Percentiles rank a stretch among this genome's conserved stretches.
Evolutionary conservation across 1,140 invertebrate genomes (phyloP).

Genomic region (Habropoda laboriosa): DNA sequence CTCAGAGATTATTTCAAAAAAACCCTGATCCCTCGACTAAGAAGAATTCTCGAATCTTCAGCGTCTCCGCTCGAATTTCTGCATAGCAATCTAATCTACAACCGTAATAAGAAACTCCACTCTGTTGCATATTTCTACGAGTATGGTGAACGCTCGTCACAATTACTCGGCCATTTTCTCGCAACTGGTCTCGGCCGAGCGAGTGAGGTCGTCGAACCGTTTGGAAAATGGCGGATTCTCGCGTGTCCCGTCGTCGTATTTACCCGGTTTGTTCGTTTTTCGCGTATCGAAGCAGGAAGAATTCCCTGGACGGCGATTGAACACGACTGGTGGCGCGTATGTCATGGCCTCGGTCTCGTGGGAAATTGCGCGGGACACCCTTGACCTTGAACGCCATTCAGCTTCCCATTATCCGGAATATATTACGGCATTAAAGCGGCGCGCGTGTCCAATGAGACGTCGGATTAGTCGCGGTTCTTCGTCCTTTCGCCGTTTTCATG

Average conservation of each 20-base stretch:
- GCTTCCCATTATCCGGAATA: constrained; percentile 47
- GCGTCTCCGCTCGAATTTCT: neutral
- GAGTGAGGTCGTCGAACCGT: neutral
- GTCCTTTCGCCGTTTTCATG: neutral
- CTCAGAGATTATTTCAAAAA: neutral
- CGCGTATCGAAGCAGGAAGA: constrained; percentile 5
- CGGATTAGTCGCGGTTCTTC: constrained; percentile 17
- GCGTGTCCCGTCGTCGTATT: neutral
- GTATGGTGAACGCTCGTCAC: neutral
- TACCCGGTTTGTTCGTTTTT: constrained; percentile 30
- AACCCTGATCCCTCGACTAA: neutral
- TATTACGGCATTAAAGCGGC: constrained; percentile 53
- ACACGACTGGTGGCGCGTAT: constrained; percentile 11
- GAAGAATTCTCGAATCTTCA: neutral
- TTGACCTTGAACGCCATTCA: constrained; percentile 53
- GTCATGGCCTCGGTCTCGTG: constrained; percentile 17
- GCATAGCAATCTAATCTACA: neutral
- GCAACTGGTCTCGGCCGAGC: neutral
- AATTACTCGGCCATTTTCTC: neutral
- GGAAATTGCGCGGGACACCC: constrained; percentile 34
- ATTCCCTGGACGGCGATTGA: constrained; percentile 18
- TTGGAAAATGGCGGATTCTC: neutral
- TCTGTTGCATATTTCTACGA: neutral
- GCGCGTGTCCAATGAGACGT: constrained; percentile 28
- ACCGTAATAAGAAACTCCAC: neutral